phyloP scores from a whole-genome alignment of 2,888 invertebrate species.

The Agonopterix heracliana region DNA sequence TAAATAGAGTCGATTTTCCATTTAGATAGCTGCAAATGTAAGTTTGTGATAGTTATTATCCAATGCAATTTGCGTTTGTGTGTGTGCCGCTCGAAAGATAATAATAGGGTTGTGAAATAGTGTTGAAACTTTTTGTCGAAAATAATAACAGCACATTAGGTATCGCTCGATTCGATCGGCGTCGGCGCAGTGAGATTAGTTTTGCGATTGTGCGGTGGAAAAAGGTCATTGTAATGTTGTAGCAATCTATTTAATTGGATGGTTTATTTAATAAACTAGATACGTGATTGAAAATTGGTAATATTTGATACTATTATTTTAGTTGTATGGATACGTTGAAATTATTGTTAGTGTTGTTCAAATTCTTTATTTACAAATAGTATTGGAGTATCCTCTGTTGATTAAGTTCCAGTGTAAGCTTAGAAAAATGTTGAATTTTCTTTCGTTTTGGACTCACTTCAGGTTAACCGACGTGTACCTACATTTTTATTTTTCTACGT shows the following conservation, averaged over 20 bases:
- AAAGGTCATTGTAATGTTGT: conserved; percentile 24
- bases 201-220: conserved; percentile 27
- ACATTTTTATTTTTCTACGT: too few species aligned
- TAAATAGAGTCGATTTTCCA: conserved; percentile 27
- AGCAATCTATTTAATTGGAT: conserved; percentile 18
- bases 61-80: conserved; percentile 45
- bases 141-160: conserved; percentile 36
- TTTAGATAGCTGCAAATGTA: conserved; percentile 20
- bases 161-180: conserved; percentile 20
- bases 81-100: conserved; percentile 49
- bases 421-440: too few species aligned
- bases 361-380: too few species aligned
- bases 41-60: conserved; percentile 40
- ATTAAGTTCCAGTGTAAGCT: too few species aligned
- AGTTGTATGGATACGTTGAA: too few species aligned
- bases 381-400: too few species aligned
- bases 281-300: neutral
- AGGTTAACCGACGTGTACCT: too few species aligned
- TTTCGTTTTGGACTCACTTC: too few species aligned
- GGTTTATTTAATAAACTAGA: conserved; percentile 9
- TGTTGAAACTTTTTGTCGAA: conserved; percentile 55
- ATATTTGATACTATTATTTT: too few species aligned
- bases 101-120: conserved; percentile 58
- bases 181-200: conserved; percentile 22
- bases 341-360: too few species aligned